Percentiles rank a stretch among this genome's conserved stretches.
These are phyloP conservation scores for Tachycineta bicolor DNA, from an alignment of 2,113 vertebrate species.

Conservation along the genomic window DNA sequence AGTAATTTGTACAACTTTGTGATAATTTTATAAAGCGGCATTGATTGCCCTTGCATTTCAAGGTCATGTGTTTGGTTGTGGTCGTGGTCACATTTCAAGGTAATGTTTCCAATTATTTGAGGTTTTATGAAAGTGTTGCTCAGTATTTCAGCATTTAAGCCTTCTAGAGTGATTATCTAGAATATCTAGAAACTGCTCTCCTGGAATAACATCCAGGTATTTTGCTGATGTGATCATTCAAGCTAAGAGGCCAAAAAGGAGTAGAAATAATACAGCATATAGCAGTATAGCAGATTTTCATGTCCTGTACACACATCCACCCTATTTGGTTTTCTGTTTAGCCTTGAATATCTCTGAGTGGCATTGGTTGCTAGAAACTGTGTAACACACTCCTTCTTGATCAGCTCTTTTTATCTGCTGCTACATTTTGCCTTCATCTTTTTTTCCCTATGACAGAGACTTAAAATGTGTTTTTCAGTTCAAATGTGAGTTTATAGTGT, in stretches of 20 bases:
- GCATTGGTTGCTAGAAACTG: background rate
- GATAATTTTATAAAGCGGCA: background rate
- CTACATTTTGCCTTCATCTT: background rate
- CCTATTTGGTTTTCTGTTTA: background rate
- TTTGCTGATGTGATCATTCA: background rate
- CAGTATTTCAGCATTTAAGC: background rate
- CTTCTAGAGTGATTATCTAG: background rate
- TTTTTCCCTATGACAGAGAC: background rate
- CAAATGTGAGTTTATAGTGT: background rate
- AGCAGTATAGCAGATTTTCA: background rate
- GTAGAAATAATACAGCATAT: background rate
- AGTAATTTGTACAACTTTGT: rapidly evolving
- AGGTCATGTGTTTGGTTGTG: background rate
- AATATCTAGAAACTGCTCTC: background rate
- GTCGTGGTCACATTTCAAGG: too few species aligned
- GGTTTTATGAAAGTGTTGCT: rapidly evolving
- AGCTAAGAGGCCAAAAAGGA: background rate
- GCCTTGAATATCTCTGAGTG: background rate
- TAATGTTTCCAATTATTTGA: background rate
- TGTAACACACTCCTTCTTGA: background rate
- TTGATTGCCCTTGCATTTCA: background rate
- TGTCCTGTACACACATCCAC: background rate
- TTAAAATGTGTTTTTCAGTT: background rate
- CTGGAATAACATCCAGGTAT: background rate
- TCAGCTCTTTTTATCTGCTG: background rate